A percentile compares a stretch with the other conserved stretches of the same genome.
Evolutionary conservation across 2,797 vertebrate species (phyloP).

Genomic region (Sylvilagus floridanus): DNA sequence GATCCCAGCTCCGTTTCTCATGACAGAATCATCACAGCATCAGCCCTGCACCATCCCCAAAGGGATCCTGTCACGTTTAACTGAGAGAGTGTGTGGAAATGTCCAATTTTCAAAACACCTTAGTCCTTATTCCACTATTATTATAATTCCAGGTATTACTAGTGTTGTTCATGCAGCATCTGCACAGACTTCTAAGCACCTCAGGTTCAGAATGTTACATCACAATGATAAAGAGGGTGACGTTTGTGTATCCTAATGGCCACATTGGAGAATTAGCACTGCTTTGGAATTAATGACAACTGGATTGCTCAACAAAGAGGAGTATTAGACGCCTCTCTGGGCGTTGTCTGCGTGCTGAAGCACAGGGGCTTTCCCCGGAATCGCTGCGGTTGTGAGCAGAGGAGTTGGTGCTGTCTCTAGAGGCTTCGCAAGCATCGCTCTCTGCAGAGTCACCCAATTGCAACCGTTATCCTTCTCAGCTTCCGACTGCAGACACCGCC

Average conservation of each 20-base stretch:
- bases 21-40: background rate
- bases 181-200: background rate
- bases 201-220: background rate
- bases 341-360: background rate
- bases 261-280: conserved; percentile 20
- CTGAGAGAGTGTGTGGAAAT: background rate
- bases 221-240: background rate
- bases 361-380: background rate
- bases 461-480: background rate
- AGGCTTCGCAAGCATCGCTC: background rate
- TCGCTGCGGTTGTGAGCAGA: conserved; percentile 34
- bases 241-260: conserved; percentile 35
- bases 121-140: background rate
- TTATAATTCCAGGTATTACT: conserved; percentile 6
- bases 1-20: background rate
- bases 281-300: conserved; percentile 67
- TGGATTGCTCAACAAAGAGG: conserved; percentile 39
- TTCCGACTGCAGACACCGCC: background rate
- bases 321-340: background rate
- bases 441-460: background rate
- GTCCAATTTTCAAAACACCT: conserved; percentile 7
- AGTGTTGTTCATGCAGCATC: background rate
- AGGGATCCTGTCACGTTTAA: background rate
- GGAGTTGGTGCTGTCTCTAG: background rate
- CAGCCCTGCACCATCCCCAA: background rate